phyloP scores from a whole-genome alignment of 1,140 invertebrate genomes.

The Neocloeon triangulifer region DNA sequence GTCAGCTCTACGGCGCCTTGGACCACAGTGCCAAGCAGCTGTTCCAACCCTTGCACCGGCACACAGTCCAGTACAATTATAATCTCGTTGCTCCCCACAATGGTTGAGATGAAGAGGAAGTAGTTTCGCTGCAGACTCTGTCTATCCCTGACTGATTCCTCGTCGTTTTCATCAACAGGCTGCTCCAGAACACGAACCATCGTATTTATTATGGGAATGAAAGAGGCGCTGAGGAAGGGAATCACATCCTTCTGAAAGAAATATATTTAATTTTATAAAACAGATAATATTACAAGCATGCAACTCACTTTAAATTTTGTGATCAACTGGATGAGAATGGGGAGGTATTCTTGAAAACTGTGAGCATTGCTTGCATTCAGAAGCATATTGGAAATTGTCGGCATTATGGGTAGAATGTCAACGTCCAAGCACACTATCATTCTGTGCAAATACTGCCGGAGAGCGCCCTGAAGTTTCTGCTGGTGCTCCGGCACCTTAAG shows the following conservation, averaged over 20 bases:
- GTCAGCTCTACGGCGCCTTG: constrained; percentile 27
- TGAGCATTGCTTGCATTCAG: constrained; percentile 22
- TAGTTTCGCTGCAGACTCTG: constrained; percentile 26
- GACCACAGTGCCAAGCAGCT: constrained; percentile 24
- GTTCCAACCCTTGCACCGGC: constrained; percentile 13
- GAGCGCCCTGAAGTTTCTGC: constrained; percentile 16
- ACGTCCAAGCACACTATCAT: constrained; percentile 33
- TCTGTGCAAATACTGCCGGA: constrained; percentile 31
- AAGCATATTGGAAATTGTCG: constrained; percentile 23
- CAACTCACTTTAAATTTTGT: constrained; percentile 29
- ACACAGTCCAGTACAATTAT: constrained; percentile 23
- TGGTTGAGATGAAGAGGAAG: constrained; percentile 26
- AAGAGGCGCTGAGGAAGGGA: constrained; percentile 27
- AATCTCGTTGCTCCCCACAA: constrained; percentile 24
- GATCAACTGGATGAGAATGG: constrained; percentile 32
- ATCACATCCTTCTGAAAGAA: constrained; percentile 27
- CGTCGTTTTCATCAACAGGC: constrained; percentile 24
- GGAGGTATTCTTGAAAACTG: constrained; percentile 30
- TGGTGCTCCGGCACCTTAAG: constrained; percentile 7
- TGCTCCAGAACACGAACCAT: constrained; percentile 21
- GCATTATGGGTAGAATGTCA: constrained; percentile 29
- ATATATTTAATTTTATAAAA: too few species aligned
- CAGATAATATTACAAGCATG: not conserved
- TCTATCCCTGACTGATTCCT: constrained; percentile 21
- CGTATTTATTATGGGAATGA: constrained; percentile 24